These are phyloP conservation scores for Drosophila yakuba DNA, from an alignment of 1,140 invertebrate species.

Conservation along the genomic window DNA sequence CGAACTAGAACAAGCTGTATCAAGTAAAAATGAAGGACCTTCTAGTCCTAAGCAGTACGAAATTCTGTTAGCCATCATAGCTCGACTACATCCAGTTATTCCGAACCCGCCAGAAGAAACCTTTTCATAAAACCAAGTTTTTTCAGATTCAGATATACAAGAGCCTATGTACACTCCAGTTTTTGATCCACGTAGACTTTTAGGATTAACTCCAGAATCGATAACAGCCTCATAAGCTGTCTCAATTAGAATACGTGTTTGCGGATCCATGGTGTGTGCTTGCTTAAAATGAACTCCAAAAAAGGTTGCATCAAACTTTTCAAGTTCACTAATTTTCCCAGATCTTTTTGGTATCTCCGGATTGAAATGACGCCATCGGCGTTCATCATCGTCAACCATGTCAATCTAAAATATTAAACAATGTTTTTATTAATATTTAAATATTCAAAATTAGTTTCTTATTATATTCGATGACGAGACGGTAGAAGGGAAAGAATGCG, in stretches of 20 bases:
- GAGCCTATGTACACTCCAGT: slow-evolving; percentile 92
- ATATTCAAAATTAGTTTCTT: too few relatives aligned
- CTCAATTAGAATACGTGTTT: slow-evolving; percentile 85
- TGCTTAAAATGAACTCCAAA: slow-evolving; percentile 86
- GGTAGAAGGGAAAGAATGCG: too few relatives aligned
- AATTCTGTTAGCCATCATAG: slow-evolving; percentile 96
- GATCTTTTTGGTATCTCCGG: slow-evolving; percentile 89
- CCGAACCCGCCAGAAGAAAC: slow-evolving; percentile 87
- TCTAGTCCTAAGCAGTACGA: slow-evolving; percentile 90
- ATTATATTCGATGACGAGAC: too few relatives aligned
- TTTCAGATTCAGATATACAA: slow-evolving; percentile 91
- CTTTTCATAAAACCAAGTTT: slow-evolving; percentile 89
- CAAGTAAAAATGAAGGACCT: slow-evolving; percentile 93
- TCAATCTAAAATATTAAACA: slow-evolving; percentile 85
- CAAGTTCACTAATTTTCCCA: slow-evolving; percentile 88
- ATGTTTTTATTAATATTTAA: background rate
- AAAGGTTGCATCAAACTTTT: slow-evolving; percentile 87
- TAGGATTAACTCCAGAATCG: slow-evolving; percentile 84
- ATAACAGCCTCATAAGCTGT: slow-evolving; percentile 85
- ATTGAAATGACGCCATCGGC: slow-evolving; percentile 89
- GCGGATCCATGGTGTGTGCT: slow-evolving; percentile 86
- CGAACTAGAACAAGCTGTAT: slow-evolving; percentile 96
- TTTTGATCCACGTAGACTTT: slow-evolving; percentile 87
- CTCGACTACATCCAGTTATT: slow-evolving; percentile 93
- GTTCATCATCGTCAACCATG: slow-evolving; percentile 90